These are phyloP conservation scores for Tricholaema leucomelas DNA, from an alignment of 2,113 vertebrate genomes.

Conservation along the genomic window DNA sequence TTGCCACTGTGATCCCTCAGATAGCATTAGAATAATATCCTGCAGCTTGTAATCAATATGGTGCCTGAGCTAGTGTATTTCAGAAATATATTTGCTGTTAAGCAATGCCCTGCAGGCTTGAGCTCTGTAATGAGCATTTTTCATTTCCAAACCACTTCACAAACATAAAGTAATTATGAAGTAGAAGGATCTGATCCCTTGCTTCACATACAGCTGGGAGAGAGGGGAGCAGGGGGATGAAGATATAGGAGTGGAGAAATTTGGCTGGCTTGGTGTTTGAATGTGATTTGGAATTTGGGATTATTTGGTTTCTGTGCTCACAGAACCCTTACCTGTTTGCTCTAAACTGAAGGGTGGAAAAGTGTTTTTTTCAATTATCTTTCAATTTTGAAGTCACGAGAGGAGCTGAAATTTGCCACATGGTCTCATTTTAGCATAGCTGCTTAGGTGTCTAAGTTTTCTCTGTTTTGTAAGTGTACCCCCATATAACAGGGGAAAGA, in stretches of 20 bases:
- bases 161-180: conserved; percentile 56
- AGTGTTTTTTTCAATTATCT: conserved; percentile 18
- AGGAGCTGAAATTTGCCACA: neutral
- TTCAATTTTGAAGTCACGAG: neutral
- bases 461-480: neutral
- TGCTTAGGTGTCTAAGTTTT: neutral
- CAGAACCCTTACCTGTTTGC: neutral
- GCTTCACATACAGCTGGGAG: conserved; percentile 22
- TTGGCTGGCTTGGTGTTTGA: neutral
- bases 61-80: neutral
- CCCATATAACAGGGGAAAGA: neutral
- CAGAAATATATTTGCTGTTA: conserved; percentile 28
- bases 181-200: conserved; percentile 38
- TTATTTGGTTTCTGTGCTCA: conserved; percentile 13
- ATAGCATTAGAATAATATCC: conserved; percentile 10
- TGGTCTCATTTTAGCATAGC: neutral
- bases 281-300: conserved; percentile 39
- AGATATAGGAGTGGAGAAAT: neutral
- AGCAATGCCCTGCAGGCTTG: conserved; percentile 59
- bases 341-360: neutral
- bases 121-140: conserved; percentile 60
- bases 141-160: conserved; percentile 51
- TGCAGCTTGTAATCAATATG: conserved; percentile 40
- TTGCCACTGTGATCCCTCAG: conserved; percentile 43
- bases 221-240: neutral